Conservation (phyloP, 2,888 invertebrate species). For the Amphipyra berbera region DNA sequence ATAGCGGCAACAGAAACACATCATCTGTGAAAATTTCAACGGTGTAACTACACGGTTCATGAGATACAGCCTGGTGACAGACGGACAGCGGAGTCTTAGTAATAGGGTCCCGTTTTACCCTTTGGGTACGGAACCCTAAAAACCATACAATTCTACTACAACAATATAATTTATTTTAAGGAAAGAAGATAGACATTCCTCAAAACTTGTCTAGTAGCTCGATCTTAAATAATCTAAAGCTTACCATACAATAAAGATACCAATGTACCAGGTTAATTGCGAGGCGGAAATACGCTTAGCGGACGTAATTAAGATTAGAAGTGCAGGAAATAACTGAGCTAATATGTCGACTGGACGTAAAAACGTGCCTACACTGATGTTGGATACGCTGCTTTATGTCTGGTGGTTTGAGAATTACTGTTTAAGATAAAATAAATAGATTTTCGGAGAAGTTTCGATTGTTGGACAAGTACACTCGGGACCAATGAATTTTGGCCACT, state of each 20-base stretch:
- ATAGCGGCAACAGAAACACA: too few species aligned
- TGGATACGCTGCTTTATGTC: constrained; percentile 4
- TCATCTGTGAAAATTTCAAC: too few species aligned
- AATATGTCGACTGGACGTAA: constrained; percentile 37
- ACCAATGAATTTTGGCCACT: too few species aligned
- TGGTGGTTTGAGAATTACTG: background rate
- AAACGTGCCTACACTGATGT: constrained; percentile 24
- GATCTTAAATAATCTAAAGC: constrained; percentile 8
- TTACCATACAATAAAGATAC: constrained; percentile 39
- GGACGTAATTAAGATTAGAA: constrained; percentile 63
- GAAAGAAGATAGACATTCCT: background rate
- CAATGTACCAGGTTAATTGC: constrained; percentile 27
- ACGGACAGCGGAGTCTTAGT: too few species aligned
- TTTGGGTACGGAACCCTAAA: too few species aligned
- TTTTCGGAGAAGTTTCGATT: too few species aligned
- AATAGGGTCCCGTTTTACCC: too few species aligned
- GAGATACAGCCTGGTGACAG: too few species aligned
- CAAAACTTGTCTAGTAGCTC: background rate
- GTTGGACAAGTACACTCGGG: too few species aligned
- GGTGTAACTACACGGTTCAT: too few species aligned
- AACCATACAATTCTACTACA: too few species aligned
- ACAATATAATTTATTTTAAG: too few species aligned
- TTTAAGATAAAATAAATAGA: background rate
- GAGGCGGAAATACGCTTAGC: constrained; percentile 49
- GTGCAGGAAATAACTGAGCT: constrained; percentile 58